These are phyloP conservation scores for Atractosteus spatula DNA, from an alignment of 2,113 vertebrate species.

Conservation along the genomic window DNA sequence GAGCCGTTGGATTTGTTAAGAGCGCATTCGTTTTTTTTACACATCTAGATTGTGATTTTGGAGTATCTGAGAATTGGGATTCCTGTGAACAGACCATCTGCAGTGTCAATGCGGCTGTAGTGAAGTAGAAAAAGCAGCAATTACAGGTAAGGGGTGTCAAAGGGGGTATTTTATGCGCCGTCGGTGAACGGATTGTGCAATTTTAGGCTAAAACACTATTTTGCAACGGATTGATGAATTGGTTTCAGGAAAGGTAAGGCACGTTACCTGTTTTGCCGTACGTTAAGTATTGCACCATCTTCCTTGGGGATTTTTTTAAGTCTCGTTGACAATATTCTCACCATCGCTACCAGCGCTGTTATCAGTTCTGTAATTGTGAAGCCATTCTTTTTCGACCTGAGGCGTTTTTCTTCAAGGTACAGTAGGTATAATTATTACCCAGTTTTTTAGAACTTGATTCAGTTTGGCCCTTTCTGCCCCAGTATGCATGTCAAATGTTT, in stretches of 20 bases:
- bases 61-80: conserved; percentile 58
- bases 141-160: conserved; percentile 66
- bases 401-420: conserved; percentile 12
- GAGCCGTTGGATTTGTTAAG: conserved; percentile 38
- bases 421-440: background rate
- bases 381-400: conserved; percentile 2
- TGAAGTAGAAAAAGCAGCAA: conserved; percentile 65
- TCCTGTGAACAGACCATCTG: conserved; percentile 65
- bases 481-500: background rate
- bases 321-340: conserved; percentile 5
- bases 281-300: conserved; percentile 42
- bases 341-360: background rate
- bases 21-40: conserved; percentile 6
- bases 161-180: conserved; percentile 9
- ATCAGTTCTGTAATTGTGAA: background rate
- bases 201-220: conserved; percentile 24
- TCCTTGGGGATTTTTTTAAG: conserved; percentile 25
- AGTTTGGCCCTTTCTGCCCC: conserved; percentile 21
- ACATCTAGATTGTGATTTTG: conserved; percentile 31
- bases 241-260: conserved; percentile 29
- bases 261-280: conserved; percentile 27
- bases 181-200: background rate
- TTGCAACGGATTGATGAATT: conserved; percentile 12
- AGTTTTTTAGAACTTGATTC: conserved; percentile 29
- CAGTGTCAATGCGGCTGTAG: conserved; percentile 75